phyloP scores from a whole-genome alignment of 2,797 vertebrate species.

The Staurois parvus region DNA sequence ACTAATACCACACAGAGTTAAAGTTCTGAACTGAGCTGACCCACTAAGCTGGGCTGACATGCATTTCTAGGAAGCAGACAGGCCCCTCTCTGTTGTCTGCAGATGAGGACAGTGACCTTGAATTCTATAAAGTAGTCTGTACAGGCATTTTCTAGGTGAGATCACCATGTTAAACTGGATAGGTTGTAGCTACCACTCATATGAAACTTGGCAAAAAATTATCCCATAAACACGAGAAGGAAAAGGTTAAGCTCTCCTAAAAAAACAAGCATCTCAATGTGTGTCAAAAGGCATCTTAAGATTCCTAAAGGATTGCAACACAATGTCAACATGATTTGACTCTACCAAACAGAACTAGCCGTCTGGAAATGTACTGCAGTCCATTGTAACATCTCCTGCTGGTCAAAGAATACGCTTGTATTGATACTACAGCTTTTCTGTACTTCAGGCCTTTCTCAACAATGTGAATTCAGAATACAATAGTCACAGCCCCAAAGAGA shows the following conservation, averaged over 20 bases:
- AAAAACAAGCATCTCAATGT: slow-evolving; percentile 23
- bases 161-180: slow-evolving; percentile 8
- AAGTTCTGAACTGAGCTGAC: not conserved
- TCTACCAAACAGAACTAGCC: not conserved
- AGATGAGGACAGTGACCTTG: slow-evolving; percentile 5
- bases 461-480: too few species aligned
- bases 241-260: slow-evolving; percentile 34
- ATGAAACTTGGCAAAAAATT: slow-evolving; percentile 3
- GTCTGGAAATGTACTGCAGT: not conserved
- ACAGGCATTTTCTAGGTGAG: slow-evolving; percentile 25
- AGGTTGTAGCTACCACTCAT: not conserved
- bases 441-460: not conserved
- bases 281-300: slow-evolving; percentile 36
- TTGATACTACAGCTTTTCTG: not conserved
- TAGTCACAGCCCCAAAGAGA: not conserved
- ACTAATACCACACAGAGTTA: not conserved
- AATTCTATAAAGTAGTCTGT: not conserved
- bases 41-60: not conserved
- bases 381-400: not conserved
- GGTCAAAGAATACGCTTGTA: not conserved
- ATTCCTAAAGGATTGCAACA: slow-evolving; percentile 24
- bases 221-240: slow-evolving; percentile 10
- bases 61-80: not conserved
- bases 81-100: not conserved
- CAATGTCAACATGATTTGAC: slow-evolving; percentile 12